phyloP scores from a whole-genome alignment of 2,888 invertebrate species.

The Ectemnius continuus region DNA sequence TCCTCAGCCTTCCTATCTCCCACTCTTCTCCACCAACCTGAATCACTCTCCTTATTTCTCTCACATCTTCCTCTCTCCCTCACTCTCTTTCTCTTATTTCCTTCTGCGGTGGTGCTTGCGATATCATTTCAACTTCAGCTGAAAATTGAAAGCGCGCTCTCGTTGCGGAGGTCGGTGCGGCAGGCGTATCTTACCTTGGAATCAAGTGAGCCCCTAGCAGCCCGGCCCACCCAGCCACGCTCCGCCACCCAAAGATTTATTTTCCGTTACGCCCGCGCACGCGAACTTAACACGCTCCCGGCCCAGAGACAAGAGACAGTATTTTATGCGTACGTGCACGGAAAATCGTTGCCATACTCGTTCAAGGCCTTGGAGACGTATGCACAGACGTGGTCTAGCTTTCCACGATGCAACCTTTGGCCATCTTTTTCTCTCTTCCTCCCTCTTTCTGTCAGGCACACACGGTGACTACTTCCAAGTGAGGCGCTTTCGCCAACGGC shows the following conservation, averaged over 20 bases:
- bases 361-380: background rate
- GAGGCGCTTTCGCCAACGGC: background rate
- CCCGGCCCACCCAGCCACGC: background rate
- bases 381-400: no score
- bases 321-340: constrained; percentile 46
- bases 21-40: no score
- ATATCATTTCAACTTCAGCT: constrained; percentile 48
- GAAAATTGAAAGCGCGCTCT: constrained; percentile 46
- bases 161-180: background rate
- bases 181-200: constrained; percentile 39
- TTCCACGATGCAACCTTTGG: no score
- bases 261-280: constrained; percentile 28
- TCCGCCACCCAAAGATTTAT: constrained; percentile 33
- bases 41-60: no score
- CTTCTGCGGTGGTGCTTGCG: constrained; percentile 26
- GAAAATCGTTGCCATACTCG: constrained; percentile 33
- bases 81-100: background rate
- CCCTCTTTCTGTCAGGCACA: no score
- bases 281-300: constrained; percentile 29
- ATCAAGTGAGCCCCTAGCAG: constrained; percentile 35
- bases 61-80: no score
- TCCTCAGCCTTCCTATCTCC: no score
- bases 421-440: no score
- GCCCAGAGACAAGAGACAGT: constrained; percentile 29
- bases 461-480: background rate